Conservation (phyloP, 2,113 vertebrate genomes). For the Narcine bancroftii region DNA sequence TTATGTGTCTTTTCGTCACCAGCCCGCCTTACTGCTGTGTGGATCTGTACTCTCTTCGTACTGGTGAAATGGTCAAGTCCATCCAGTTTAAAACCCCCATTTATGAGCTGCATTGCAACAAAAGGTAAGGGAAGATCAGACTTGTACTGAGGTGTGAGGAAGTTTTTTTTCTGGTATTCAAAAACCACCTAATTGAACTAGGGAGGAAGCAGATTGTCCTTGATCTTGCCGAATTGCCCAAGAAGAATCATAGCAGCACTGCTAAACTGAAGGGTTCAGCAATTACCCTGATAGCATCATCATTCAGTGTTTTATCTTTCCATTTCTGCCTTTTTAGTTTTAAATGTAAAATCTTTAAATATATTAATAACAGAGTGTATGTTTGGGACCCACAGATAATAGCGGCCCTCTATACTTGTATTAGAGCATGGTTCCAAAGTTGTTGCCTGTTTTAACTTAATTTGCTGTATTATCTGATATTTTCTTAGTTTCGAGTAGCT, state of each 20-base stretch:
- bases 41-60: conserved; percentile 86
- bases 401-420: neutral
- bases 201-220: too few relatives aligned
- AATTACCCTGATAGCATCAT: neutral
- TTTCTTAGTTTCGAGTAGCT: neutral
- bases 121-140: conserved; percentile 61
- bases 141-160: too few relatives aligned
- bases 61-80: conserved; percentile 94
- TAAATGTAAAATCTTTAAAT: neutral
- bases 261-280: neutral
- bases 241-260: neutral
- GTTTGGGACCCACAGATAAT: neutral
- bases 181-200: too few relatives aligned
- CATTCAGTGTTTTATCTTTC: neutral
- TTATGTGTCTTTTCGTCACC: conserved; percentile 58
- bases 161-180: neutral
- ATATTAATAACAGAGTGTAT: neutral
- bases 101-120: conserved; percentile 91
- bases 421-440: neutral
- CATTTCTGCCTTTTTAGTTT: neutral
- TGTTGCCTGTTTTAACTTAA: too few relatives aligned
- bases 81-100: conserved; percentile 98
- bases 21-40: conserved; percentile 90
- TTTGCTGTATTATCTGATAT: neutral
- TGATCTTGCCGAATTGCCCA: too few relatives aligned